Conservation (phyloP, 2,888 invertebrate species). For the Galeruca laticollis region DNA sequence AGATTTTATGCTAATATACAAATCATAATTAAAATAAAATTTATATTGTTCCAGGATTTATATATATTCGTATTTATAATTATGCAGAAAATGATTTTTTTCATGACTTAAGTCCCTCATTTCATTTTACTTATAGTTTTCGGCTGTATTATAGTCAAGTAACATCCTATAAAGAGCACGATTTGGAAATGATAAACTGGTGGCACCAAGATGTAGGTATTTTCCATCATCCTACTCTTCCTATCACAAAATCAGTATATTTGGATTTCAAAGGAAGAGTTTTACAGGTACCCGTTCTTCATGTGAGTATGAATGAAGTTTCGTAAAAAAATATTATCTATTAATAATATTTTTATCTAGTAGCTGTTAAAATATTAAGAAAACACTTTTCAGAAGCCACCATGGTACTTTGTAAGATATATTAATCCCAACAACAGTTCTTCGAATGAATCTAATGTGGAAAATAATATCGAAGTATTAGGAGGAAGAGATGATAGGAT, state of each 20-base stretch:
- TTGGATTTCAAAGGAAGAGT: slow-evolving; percentile 74
- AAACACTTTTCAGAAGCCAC: slow-evolving; percentile 69
- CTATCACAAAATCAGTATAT: slow-evolving; percentile 72
- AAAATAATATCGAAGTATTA: slow-evolving; percentile 68
- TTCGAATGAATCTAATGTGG: slow-evolving; percentile 19
- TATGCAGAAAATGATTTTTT: too few species aligned
- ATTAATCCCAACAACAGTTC: slow-evolving; percentile 66
- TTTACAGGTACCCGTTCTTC: slow-evolving; percentile 79
- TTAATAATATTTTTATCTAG: background rate
- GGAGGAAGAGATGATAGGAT: slow-evolving; percentile 82
- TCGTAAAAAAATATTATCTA: background rate
- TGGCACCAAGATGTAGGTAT: slow-evolving; percentile 74
- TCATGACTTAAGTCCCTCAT: background rate
- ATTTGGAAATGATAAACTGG: slow-evolving; percentile 79
- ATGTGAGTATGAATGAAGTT: slow-evolving; percentile 68
- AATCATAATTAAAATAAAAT: too few species aligned
- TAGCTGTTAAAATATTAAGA: too few species aligned
- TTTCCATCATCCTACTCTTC: slow-evolving; percentile 77
- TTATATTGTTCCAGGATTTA: too few species aligned
- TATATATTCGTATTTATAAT: too few species aligned
- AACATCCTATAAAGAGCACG: slow-evolving; percentile 70
- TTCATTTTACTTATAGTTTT: slow-evolving; percentile 67
- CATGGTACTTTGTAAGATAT: slow-evolving; percentile 82
- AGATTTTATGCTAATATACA: too few species aligned
- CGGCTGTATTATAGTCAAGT: slow-evolving; percentile 82